Conservation (phyloP, 2,797 vertebrate genomes). For the Lepus oiostolus region DNA sequence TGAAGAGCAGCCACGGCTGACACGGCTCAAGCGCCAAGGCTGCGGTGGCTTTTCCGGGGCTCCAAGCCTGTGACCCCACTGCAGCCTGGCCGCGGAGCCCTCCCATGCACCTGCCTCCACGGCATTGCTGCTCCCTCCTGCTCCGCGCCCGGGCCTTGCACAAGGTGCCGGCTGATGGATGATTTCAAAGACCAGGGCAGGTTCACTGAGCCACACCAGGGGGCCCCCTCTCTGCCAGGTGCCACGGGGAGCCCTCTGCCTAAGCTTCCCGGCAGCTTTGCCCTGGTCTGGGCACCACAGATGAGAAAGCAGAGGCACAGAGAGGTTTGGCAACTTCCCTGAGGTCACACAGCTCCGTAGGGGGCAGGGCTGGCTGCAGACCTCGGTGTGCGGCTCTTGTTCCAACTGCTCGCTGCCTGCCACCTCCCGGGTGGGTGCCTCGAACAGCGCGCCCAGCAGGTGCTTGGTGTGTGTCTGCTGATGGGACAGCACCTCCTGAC, state of each 20-base stretch:
- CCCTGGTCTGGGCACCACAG: neutral
- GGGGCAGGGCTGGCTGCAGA: neutral
- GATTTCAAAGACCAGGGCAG: no score
- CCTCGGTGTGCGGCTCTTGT: rapidly evolving
- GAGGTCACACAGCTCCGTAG: neutral
- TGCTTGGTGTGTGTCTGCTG: neutral
- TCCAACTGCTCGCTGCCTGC: neutral
- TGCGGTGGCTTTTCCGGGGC: no score
- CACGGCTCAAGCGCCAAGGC: no score
- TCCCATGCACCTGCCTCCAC: no score
- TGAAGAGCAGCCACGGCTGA: neutral
- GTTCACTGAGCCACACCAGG: no score
- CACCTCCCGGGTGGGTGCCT: neutral
- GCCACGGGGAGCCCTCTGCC: neutral
- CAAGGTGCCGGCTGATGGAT: no score
- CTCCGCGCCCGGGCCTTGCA: no score
- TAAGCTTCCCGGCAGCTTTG: neutral
- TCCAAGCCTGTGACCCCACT: no score
- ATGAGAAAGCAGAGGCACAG: neutral
- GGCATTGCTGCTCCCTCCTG: no score
- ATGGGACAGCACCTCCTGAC: no score
- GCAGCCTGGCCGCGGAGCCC: no score
- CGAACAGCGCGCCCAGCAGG: rapidly evolving
- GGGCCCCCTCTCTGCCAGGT: neutral
- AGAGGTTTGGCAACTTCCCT: neutral